Evolutionary conservation across 2,888 invertebrate genomes (phyloP), one percentile per base, ranked within the genome.

Genomic region (Himalopsyche japonica): DNA sequence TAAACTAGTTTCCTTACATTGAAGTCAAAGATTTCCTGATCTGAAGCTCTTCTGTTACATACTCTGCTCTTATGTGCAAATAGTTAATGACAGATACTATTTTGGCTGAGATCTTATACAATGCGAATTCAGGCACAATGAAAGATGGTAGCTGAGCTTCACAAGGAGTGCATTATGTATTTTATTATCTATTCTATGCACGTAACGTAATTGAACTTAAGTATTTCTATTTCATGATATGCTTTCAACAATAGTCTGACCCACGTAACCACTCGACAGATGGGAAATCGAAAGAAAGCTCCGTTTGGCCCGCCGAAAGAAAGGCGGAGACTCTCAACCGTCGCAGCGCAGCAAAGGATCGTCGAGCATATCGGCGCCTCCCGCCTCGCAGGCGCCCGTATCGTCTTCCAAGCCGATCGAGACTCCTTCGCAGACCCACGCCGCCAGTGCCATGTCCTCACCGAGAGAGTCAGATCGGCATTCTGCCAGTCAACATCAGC

Each of bases 271-370:
- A 79, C 27, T 34, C 88, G 89, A 80, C 87, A 94, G 97, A 88
- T 98, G 98, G 94, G 98, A 99, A 90, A 98, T 99, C 84, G 98
- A 99, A 89, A 95, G 98, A 86, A 98, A 98, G 89, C 91, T 99
- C 1, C 94, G 97, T 32, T 93, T 97, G 87, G 98, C 97, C 0
- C 89, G 90, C 0, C 91, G 92, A 0, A 91, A 92, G 0, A 92
- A 92, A 0, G 82, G 84, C 24, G 83, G 49, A n/a, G 30, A 37
- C 6, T 15, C 32, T 3, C 78, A 78, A n/a, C 82, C 84, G 4
- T 48, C 90, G 0, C 91, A 91, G 48, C 88, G 91, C 0, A 89
- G 90, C 0, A 90, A 90, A n/a, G 0, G 91, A 91, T 0, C 91
- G 91, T 0, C 90, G 88, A 82, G 76, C 91, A 1, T 90, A 90